Conservation (phyloP, 1,140 invertebrate species). For the Hylaeus anthracinus region DNA sequence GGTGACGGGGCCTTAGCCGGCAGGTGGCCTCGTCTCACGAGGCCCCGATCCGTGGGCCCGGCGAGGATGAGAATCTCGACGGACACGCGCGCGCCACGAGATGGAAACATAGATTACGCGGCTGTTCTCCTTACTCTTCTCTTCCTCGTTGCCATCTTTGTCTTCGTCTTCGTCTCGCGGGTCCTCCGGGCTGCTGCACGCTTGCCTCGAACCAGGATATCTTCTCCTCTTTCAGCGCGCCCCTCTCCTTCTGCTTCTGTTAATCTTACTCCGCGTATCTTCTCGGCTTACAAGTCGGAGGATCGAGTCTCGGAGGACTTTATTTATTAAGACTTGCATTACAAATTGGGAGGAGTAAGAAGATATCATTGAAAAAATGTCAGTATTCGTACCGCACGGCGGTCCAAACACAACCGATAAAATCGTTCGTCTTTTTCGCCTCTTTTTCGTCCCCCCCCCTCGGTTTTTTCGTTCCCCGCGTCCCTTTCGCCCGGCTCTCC, state of each 20-base stretch:
- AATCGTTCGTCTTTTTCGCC: slow-evolving; percentile 32
- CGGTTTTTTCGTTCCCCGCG: slow-evolving; percentile 1
- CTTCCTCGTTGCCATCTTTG: slow-evolving; percentile 54
- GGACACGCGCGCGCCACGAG: slow-evolving; percentile 79
- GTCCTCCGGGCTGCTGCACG: slow-evolving; percentile 20
- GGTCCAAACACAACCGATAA: slow-evolving; percentile 36
- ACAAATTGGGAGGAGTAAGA: slow-evolving; percentile 55
- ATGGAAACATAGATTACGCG: slow-evolving; percentile 78
- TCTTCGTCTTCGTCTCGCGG: slow-evolving; percentile 21
- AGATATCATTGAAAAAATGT: slow-evolving; percentile 59
- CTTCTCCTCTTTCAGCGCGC: slow-evolving; percentile 27
- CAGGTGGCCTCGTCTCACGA: slow-evolving; percentile 77
- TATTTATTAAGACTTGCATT: slow-evolving; percentile 66
- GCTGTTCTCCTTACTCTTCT: slow-evolving; percentile 53
- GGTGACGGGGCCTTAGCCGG: slow-evolving; percentile 64
- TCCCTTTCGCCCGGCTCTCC: slow-evolving; percentile 32
- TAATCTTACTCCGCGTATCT: slow-evolving; percentile 64
- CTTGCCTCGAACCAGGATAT: slow-evolving; percentile 22
- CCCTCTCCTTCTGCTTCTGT: slow-evolving; percentile 56
- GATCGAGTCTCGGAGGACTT: slow-evolving; percentile 40
- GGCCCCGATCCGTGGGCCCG: slow-evolving; percentile 64
- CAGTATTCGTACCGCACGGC: slow-evolving; percentile 45
- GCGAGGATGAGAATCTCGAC: slow-evolving; percentile 76
- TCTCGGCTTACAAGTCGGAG: slow-evolving; percentile 48
- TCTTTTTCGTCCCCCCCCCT: not conserved